Evolutionary conservation across 2,888 invertebrate genomes (phyloP), one percentile per base, ranked within the genome.

Genomic region (Stenurella melanura): DNA sequence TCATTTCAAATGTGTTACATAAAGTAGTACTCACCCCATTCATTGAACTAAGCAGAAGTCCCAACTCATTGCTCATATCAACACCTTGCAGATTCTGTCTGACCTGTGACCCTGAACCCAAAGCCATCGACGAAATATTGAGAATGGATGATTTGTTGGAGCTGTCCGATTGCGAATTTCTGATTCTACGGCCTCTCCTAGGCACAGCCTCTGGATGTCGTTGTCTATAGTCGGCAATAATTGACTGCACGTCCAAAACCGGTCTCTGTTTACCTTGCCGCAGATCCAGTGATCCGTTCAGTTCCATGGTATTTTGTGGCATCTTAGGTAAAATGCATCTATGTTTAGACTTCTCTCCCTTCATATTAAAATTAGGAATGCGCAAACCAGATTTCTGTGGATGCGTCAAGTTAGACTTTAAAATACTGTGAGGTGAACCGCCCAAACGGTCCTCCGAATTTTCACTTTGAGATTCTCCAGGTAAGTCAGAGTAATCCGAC

Each of bases 221-320:
- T 80, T 94, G 94, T 81, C 95, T 92, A 86, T 95, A 95, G 87
- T 96, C 96, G 0, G 95, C 95, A 85, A 95, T 95, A 74, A 96
- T 95, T 5, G 95, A 94, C 86, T 95, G 93, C 0, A 96, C 96
- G 87, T 96, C 95, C 76, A 95, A 93, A n/a, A 94, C 94, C 0
- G 95, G 93, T 0, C 95, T 94, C 86, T 95, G 95, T 0, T 95
- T 91, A 0, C 90, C 91, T 84, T 90, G 88, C 2, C 90, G 90
- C 58, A 86, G 91, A 76, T 92, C 93, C 74, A 93, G 88, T 74
- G 93, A 92, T 15, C 93, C 92, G 80, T 93, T 93, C 87, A 87
- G 66, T 67, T 91, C 91, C 7, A 88, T 85, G 17, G 83, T 90
- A 67, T 89, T 58, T 90, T 91, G 83, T 90, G 91, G 74, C 1